These are phyloP conservation scores for Otis tarda DNA, from an alignment of 2,113 vertebrate genomes.

Conservation along the genomic window DNA sequence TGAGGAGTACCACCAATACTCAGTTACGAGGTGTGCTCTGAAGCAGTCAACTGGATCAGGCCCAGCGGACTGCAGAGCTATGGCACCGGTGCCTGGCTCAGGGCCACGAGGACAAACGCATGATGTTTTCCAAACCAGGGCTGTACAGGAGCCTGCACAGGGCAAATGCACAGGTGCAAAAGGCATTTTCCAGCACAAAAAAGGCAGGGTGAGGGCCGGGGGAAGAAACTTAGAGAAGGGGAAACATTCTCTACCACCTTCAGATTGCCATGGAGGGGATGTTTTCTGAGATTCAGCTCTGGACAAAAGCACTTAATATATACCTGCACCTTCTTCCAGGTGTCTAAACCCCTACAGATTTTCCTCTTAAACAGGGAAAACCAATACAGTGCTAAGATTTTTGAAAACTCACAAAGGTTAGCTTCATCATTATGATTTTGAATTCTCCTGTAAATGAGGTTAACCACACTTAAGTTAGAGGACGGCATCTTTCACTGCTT, in stretches of 20 bases:
- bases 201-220: rapidly evolving
- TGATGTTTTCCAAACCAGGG: rapidly evolving
- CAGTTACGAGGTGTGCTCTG: rapidly evolving
- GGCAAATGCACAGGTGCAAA: neutral
- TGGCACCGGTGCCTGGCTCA: rapidly evolving
- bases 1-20: neutral
- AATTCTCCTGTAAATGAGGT: neutral
- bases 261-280: neutral
- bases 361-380: neutral
- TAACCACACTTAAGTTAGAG: neutral
- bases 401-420: neutral
- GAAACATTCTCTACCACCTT: neutral
- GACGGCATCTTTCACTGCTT: neutral
- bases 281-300: neutral
- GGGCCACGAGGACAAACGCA: rapidly evolving
- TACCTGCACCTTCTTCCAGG: neutral
- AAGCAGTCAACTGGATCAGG: neutral
- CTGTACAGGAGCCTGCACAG: rapidly evolving
- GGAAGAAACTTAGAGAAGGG: neutral
- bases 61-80: rapidly evolving
- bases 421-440: neutral
- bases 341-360: neutral
- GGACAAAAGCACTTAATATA: neutral
- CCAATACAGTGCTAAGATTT: neutral
- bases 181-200: neutral